Percentiles rank a stretch among this genome's conserved stretches.
These are phyloP conservation scores for Ctenoplectra terminalis DNA, from an alignment of 1,140 invertebrate genomes.

Conservation along the genomic window DNA sequence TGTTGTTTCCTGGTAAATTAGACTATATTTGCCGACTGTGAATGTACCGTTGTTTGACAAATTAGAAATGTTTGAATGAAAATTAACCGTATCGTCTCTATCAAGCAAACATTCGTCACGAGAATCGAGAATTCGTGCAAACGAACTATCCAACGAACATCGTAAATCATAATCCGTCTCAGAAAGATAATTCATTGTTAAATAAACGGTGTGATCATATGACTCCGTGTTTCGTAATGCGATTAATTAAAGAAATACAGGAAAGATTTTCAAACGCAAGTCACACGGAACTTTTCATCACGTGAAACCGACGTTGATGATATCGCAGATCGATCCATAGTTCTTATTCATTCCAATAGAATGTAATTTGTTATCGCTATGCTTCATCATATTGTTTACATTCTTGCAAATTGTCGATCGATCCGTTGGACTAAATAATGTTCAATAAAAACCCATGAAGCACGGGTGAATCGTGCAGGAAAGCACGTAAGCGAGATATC, in stretches of 20 bases:
- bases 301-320: neutral
- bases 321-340: neutral
- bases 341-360: neutral
- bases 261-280: neutral
- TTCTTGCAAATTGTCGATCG: neutral
- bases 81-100: too few relatives aligned
- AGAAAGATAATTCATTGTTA: constrained; percentile 14
- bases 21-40: neutral
- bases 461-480: neutral
- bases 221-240: constrained; percentile 1
- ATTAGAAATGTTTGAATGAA: too few relatives aligned
- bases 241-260: neutral
- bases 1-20: too few relatives aligned
- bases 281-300: neutral
- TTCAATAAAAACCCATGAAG: neutral
- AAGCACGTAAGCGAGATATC: constrained; percentile 10
- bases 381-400: constrained; percentile 10
- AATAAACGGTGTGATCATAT: neutral
- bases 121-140: neutral
- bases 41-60: neutral
- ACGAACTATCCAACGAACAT: neutral
- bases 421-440: neutral
- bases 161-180: constrained; percentile 17
- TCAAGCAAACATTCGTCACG: neutral
- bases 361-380: neutral